Evolutionary conservation across 23 tunicate species (phyloP).

Genomic region (Trididemnum nubilum): DNA sequence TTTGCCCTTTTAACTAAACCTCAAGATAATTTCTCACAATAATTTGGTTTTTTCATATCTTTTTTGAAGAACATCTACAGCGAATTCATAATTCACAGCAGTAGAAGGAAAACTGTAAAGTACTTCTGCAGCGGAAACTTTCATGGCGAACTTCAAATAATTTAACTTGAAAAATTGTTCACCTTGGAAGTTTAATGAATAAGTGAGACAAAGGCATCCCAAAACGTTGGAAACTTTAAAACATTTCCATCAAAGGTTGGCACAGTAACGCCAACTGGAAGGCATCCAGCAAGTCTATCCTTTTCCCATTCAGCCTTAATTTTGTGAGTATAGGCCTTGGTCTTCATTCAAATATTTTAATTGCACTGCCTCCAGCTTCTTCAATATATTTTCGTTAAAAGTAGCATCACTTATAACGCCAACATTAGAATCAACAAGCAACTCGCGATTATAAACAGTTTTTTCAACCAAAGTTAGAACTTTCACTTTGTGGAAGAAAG

Average conservation of each 20-base stretch:
- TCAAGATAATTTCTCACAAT: neutral
- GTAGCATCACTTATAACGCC: neutral
- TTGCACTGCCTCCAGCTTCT: neutral
- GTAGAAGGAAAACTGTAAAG: neutral
- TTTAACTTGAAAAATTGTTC: neutral
- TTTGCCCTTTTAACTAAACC: neutral
- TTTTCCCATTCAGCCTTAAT: too few relatives aligned
- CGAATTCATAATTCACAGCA: neutral
- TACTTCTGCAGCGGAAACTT: neutral
- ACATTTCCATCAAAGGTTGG: neutral
- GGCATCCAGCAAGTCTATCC: neutral
- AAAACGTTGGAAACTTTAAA: slow-evolving; percentile 8
- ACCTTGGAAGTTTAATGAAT: neutral
- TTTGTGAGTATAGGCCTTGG: neutral
- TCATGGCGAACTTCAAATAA: slow-evolving; percentile 5
- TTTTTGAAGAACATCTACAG: neutral
- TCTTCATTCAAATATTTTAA: too few relatives aligned
- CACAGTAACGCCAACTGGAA: neutral
- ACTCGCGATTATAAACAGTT: neutral
- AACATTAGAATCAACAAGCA: neutral
- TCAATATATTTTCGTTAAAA: neutral
- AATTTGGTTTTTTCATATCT: neutral
- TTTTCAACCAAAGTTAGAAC: neutral
- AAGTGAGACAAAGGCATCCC: slow-evolving; percentile 3
- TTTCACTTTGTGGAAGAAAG: neutral